Evolutionary conservation across 2,797 vertebrate genomes (phyloP).

Genomic region (Hoplostethus mediterraneus): DNA sequence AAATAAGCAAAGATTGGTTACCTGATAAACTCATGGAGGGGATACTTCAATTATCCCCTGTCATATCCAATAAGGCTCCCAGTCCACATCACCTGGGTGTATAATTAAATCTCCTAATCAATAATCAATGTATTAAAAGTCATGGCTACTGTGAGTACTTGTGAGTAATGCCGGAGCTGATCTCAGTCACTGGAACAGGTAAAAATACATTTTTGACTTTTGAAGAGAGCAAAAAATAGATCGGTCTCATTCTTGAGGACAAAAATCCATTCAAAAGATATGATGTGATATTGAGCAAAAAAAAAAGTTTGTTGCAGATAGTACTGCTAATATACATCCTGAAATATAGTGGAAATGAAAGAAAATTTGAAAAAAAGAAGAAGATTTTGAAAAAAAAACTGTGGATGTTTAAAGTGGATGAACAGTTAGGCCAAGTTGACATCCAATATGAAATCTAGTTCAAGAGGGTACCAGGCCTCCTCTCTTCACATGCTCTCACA

Average conservation of each 20-base stretch:
- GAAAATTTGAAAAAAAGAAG: conserved; percentile 10
- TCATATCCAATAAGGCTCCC: conserved; percentile 6
- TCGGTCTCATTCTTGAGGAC: neutral
- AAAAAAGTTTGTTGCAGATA: conserved; percentile 13
- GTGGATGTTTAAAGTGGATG: conserved; percentile 6
- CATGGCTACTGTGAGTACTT: conserved; percentile 5
- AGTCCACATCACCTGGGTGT: neutral
- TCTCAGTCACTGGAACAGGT: conserved; percentile 24
- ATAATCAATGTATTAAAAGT: conserved; percentile 32
- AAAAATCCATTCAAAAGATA: conserved; percentile 15
- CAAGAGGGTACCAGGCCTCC: conserved; percentile 24
- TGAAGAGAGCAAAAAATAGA: conserved; percentile 38
- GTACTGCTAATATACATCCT: neutral
- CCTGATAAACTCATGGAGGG: conserved; percentile 21
- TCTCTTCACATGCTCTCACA: conserved; percentile 28
- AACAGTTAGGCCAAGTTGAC: conserved; percentile 28
- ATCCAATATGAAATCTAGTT: conserved; percentile 43
- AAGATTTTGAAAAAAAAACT: conserved; percentile 13
- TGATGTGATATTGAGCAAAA: conserved; percentile 30
- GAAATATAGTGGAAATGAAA: conserved; percentile 6
- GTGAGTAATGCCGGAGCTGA: neutral
- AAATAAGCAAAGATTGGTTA: neutral
- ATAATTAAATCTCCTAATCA: conserved; percentile 29
- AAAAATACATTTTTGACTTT: conserved; percentile 17
- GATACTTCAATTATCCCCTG: conserved; percentile 16